These are phyloP conservation scores for Drosophila erecta DNA, from an alignment of 1,140 invertebrate species.

Conservation along the genomic window DNA sequence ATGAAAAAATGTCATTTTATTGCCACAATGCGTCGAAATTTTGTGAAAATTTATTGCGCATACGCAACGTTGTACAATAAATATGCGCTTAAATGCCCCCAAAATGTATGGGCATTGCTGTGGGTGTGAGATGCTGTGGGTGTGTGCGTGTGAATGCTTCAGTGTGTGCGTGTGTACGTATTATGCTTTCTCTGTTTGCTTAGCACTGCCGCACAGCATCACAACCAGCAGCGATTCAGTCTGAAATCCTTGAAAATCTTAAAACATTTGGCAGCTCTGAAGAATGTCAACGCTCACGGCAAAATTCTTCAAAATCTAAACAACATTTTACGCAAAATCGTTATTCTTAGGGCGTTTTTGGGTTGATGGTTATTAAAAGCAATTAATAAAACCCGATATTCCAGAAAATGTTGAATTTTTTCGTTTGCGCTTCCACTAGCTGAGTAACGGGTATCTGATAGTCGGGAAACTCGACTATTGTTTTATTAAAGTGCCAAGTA, in stretches of 20 bases:
- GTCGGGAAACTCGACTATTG: too few relatives aligned
- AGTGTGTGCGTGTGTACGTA: conserved; percentile 19
- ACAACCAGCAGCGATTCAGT: conserved; percentile 49
- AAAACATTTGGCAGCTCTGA: conserved; percentile 12
- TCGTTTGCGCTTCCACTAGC: too few relatives aligned
- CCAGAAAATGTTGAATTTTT: too few relatives aligned
- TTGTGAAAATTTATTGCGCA: conserved; percentile 80
- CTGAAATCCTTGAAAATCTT: conserved; percentile 12
- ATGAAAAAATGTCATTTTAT: conserved; percentile 83
- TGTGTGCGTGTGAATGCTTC: conserved; percentile 6
- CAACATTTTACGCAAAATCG: not conserved
- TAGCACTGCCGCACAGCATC: conserved; percentile 54
- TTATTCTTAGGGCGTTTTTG: too few relatives aligned
- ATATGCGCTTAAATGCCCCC: conserved; percentile 75
- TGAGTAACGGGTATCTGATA: too few relatives aligned
- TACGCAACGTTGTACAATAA: conserved; percentile 78
- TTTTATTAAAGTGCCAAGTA: too few relatives aligned
- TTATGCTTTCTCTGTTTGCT: conserved; percentile 56
- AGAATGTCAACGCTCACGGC: not conserved
- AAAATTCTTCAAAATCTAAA: not conserved
- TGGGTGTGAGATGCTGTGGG: not conserved
- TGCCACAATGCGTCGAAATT: conserved; percentile 82
- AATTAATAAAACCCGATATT: too few relatives aligned
- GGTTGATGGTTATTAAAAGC: too few relatives aligned
- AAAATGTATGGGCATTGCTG: conserved; percentile 22